phyloP scores from a whole-genome alignment of 2,113 vertebrate species.

The Sorex araneus region DNA sequence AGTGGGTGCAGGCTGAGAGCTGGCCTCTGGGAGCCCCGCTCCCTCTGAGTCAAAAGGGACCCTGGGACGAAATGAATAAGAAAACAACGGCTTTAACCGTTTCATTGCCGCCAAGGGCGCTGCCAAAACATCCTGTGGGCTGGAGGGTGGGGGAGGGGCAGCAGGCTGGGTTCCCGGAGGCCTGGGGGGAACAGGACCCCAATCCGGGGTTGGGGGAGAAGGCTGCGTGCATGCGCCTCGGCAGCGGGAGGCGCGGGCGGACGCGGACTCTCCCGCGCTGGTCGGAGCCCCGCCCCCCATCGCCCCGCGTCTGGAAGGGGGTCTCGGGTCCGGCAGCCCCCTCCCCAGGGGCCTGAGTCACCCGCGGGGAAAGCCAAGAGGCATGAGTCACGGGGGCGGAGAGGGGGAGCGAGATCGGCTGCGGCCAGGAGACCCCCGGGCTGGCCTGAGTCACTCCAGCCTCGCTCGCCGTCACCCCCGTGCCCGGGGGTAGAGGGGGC shows the following conservation, averaged over 20 bases:
- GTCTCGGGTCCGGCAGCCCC: constrained; percentile 71
- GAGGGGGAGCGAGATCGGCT: constrained; percentile 56
- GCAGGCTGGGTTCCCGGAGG: constrained; percentile 71
- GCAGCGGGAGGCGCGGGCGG: background rate
- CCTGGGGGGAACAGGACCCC: background rate
- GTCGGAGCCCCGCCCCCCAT: too few relatives aligned
- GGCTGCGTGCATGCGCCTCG: too few relatives aligned
- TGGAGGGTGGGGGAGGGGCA: constrained; percentile 22
- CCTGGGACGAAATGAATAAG: constrained; percentile 84
- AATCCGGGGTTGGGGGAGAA: background rate
- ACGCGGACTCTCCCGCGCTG: too few relatives aligned
- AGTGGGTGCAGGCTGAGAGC: background rate
- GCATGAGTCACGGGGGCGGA: constrained; percentile 73
- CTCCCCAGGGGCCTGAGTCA: constrained; percentile 81
- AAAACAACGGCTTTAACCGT: constrained; percentile 85
- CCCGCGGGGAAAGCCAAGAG: constrained; percentile 60
- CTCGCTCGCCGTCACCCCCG: constrained; percentile 24
- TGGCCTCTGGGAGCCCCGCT: constrained; percentile 51
- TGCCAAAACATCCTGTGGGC: constrained; percentile 84
- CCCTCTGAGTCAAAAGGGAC: constrained; percentile 80
- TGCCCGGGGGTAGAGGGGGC: background rate
- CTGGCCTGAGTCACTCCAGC: constrained; percentile 75
- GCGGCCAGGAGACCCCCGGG: constrained; percentile 74
- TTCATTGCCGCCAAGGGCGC: constrained; percentile 71
- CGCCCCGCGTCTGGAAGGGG: constrained; percentile 2